Evolutionary conservation across 2,113 vertebrate genomes (phyloP), one percentile per base, ranked within the genome.

Genomic region (Xiphophorus maculatus): DNA sequence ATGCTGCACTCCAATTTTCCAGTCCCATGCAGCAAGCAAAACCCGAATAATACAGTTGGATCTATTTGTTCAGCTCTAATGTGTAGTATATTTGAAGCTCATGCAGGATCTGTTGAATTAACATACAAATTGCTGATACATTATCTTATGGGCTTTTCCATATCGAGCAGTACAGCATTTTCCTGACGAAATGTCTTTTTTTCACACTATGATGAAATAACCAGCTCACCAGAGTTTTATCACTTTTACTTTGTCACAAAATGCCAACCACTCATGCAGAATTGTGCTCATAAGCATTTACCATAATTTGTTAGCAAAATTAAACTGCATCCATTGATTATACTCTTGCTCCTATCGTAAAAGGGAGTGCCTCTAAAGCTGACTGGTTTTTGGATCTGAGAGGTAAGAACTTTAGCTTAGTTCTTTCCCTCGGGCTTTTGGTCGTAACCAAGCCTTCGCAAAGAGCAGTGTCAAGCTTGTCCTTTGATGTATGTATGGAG

Each of bases 401-500:
- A 87, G 76, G 80, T 74, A 71, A 80, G 69, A 84, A 62, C 85
- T 85, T 82, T 64, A 79, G 70, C 73, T 90, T 90, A 86, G 88
- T 84, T 71, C 77, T 89, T 90, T 92, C 79, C 84, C 70, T 30
- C 66, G 28, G 62, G 73, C 90, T 85, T 84, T 64, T 80, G 82
- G 90, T 89, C 66, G 70, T 86, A 75, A 84, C 86, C 71, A 66
- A 74, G 79, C 73, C 79, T 87, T 73, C 88, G 87, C 82, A 87
- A 84, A 92, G 88, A 79, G 74, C 81, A 62, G 70, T 90, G 88
- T 90, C 88, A 90, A 87, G 67, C 83, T 37, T 37, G 66, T 78
- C 63, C 88, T 95, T 94, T 94, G 90, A 94, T 94, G 90, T 91
- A 88, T 92, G 84, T 90, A 93, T 91, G 82, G 83, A 90, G 91